These are phyloP conservation scores for Sebastes hubbsi DNA, from an alignment of 2,797 vertebrate genomes.

Conservation along the genomic window DNA sequence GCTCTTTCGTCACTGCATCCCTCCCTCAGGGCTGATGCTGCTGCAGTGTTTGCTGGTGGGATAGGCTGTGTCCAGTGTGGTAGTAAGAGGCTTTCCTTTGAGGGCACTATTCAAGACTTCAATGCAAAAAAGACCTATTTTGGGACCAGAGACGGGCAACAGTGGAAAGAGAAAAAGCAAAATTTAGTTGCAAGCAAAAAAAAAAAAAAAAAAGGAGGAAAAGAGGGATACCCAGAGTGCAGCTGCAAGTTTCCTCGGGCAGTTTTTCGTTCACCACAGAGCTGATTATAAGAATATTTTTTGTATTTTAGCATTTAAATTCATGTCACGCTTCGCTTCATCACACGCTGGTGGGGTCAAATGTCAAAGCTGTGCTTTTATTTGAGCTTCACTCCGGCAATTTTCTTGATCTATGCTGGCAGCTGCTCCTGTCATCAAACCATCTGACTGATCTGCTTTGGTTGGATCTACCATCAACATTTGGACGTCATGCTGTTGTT, in stretches of 20 bases:
- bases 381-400: not conserved
- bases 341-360: not conserved
- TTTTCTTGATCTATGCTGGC: not conserved
- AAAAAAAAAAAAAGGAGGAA: not conserved
- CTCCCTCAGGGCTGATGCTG: not conserved
- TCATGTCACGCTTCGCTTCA: not conserved
- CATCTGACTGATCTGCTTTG: not conserved
- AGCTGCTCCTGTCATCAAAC: not conserved
- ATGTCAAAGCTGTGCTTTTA: not conserved
- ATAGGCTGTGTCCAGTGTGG: not conserved
- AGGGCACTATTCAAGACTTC: not conserved
- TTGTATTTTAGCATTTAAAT: not conserved
- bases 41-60: slow-evolving; percentile 7
- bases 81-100: slow-evolving; percentile 6
- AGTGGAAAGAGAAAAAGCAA: not conserved
- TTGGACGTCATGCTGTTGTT: not conserved
- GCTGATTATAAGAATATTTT: not conserved
- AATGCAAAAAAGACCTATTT: not conserved
- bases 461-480: not conserved
- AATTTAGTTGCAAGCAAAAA: not conserved
- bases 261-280: not conserved
- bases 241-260: not conserved
- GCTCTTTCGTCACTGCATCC: slow-evolving; percentile 6
- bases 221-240: not conserved
- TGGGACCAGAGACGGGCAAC: not conserved